Percentiles rank a stretch among this genome's conserved stretches.
Evolutionary conservation across 2,888 invertebrate genomes (phyloP).

Genomic region (Eristalis arbustorum): DNA sequence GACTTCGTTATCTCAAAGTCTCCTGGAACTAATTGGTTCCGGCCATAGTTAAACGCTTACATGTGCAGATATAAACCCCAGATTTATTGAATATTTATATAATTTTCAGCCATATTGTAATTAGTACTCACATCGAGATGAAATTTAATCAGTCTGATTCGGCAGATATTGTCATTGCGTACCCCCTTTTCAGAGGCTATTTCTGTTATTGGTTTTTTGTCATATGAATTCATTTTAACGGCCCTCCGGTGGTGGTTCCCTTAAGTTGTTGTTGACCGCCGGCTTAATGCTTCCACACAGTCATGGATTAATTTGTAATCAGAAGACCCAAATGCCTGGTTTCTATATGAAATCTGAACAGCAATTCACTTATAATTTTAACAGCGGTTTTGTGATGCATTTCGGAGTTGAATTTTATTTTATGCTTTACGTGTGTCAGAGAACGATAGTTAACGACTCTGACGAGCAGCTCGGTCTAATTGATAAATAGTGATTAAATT

Average conservation of each 20-base stretch:
- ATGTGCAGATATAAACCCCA: no score
- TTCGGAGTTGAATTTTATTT: constrained; percentile 11
- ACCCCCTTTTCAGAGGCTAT: not conserved
- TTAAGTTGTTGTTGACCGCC: not conserved
- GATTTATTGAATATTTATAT: not conserved
- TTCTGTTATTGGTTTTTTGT: not conserved
- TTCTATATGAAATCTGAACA: not conserved
- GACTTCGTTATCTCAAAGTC: no score
- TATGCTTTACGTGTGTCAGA: constrained; percentile 13
- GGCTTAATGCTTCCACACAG: not conserved
- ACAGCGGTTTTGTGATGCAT: not conserved
- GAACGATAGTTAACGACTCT: constrained; percentile 6
- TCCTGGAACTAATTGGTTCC: no score
- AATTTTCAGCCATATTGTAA: not conserved
- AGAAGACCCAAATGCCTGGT: not conserved
- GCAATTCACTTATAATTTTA: constrained; percentile 18
- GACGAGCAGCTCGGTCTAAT: constrained; percentile 33
- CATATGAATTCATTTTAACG: not conserved
- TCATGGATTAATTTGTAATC: not conserved
- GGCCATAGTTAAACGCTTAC: no score
- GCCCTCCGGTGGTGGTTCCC: not conserved
- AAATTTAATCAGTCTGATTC: not conserved
- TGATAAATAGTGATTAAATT: constrained; percentile 61
- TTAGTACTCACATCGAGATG: not conserved
- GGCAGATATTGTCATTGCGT: not conserved